These are phyloP conservation scores for Etheostoma cragini DNA, from an alignment of 2,113 vertebrate species.

Conservation along the genomic window DNA sequence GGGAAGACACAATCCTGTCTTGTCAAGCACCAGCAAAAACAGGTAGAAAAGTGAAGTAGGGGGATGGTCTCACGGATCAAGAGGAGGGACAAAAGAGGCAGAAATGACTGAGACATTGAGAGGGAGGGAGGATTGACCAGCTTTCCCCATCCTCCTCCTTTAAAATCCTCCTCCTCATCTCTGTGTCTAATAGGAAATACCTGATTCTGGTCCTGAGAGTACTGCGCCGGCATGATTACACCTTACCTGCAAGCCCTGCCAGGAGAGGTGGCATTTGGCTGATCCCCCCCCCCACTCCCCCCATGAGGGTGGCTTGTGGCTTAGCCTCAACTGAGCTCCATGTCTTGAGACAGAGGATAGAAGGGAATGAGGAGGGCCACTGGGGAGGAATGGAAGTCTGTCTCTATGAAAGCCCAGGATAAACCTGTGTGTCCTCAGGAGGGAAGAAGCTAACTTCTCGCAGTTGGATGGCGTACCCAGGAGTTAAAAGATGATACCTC, in stretches of 20 bases:
- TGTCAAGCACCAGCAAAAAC: constrained; percentile 73
- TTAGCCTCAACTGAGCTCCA: constrained; percentile 82
- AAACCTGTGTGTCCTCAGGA: constrained; percentile 80
- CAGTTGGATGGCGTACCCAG: constrained; percentile 43
- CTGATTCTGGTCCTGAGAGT: constrained; percentile 79
- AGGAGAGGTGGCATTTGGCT: constrained; percentile 86
- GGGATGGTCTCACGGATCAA: constrained; percentile 63
- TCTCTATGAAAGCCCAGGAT: constrained; percentile 68
- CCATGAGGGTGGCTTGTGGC: constrained; percentile 75
- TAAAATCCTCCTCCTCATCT: constrained; percentile 79
- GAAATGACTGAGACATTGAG: constrained; percentile 45
- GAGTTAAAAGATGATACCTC: constrained; percentile 49
- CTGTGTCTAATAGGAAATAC: constrained; percentile 86
- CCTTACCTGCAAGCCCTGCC: constrained; percentile 80
- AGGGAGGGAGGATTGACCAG: constrained; percentile 70
- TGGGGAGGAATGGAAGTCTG: constrained; percentile 64
- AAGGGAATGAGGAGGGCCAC: constrained; percentile 58
- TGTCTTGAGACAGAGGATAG: constrained; percentile 72
- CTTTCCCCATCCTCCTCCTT: constrained; percentile 72
- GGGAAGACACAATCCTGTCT: constrained; percentile 74
- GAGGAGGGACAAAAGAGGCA: constrained; percentile 37
- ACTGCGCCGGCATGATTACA: constrained; percentile 80
- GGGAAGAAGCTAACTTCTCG: constrained; percentile 56
- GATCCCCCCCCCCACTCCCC: constrained; percentile 58
- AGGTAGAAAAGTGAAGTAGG: constrained; percentile 69